These are phyloP conservation scores for Burhinus bistriatus DNA, from an alignment of 2,113 vertebrate species.

Conservation along the genomic window DNA sequence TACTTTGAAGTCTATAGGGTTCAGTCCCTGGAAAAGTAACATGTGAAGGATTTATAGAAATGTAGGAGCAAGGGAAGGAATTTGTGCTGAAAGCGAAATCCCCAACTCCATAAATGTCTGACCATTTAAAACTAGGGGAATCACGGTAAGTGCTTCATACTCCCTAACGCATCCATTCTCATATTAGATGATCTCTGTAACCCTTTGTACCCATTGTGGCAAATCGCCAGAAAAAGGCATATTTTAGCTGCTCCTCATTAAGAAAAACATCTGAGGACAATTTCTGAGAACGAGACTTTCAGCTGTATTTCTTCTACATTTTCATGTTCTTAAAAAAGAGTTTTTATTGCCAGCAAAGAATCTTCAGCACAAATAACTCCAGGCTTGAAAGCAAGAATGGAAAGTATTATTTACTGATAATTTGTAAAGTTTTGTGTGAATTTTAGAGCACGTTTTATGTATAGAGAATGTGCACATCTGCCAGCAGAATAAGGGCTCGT, in stretches of 20 bases:
- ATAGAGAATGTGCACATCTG: neutral
- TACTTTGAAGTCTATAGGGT: constrained; percentile 21
- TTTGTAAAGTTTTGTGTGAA: constrained; percentile 36
- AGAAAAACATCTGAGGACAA: constrained; percentile 37
- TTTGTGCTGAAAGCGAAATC: constrained; percentile 2
- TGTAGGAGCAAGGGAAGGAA: neutral
- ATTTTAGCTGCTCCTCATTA: constrained; percentile 19
- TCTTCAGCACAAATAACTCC: neutral
- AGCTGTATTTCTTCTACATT: neutral
- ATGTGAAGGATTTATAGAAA: neutral
- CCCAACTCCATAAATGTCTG: neutral
- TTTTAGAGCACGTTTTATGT: neutral
- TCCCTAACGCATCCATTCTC: neutral
- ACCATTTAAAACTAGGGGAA: neutral
- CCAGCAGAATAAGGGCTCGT: constrained; percentile 24
- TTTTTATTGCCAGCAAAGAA: neutral
- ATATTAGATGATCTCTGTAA: constrained; percentile 1
- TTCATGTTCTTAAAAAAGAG: neutral
- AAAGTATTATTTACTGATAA: constrained; percentile 19
- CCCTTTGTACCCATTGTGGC: constrained; percentile 10
- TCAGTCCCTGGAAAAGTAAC: neutral
- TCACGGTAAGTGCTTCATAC: neutral
- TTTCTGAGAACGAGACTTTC: constrained; percentile 13
- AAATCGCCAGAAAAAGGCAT: neutral
- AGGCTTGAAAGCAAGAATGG: constrained; percentile 2